These are phyloP conservation scores for Centropus bengalensis DNA, from an alignment of 2,113 vertebrate genomes.

Conservation along the genomic window DNA sequence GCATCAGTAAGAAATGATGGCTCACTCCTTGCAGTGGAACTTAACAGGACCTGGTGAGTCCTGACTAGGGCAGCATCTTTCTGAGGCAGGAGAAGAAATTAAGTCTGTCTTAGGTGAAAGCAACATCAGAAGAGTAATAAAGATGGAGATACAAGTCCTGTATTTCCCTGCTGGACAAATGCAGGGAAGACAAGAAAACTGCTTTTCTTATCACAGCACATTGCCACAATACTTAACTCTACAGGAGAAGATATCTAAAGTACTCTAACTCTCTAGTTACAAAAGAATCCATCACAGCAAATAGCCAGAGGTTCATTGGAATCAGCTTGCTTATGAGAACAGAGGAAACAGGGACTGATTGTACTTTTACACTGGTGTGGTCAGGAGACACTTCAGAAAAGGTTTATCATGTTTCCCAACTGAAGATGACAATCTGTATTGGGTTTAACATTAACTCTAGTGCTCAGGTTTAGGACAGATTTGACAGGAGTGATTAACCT, in stretches of 20 bases:
- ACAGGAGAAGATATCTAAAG: background rate
- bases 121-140: background rate
- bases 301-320: background rate
- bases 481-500: background rate
- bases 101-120: background rate
- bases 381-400: background rate
- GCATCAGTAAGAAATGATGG: background rate
- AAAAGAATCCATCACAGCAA: background rate
- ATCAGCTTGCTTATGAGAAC: background rate
- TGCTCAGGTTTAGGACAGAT: background rate
- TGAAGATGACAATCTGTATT: background rate
- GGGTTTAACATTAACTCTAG: background rate
- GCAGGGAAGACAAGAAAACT: background rate
- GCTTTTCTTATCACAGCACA: background rate
- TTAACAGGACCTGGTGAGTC: background rate
- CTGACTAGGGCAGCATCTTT: background rate
- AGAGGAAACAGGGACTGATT: background rate
- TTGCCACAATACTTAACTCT: background rate
- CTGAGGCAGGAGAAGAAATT: background rate
- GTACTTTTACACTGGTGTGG: background rate
- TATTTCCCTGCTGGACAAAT: background rate
- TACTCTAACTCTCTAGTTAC: background rate
- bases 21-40: background rate
- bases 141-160: background rate
- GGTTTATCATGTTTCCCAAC: background rate